These are phyloP conservation scores for Thymelicus sylvestris DNA, from an alignment of 2,888 invertebrate genomes.

Conservation along the genomic window DNA sequence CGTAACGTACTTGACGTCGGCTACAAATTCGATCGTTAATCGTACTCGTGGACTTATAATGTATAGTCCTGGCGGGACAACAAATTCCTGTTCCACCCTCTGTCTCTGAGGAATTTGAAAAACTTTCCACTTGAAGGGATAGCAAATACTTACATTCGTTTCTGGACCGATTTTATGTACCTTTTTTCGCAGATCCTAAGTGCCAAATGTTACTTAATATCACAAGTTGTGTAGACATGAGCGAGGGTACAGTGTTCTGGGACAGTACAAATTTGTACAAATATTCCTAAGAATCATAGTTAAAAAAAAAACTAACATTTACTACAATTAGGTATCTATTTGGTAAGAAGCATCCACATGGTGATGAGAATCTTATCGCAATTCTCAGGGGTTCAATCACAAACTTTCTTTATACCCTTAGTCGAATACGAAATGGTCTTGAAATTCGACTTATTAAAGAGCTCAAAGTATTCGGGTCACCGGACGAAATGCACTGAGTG, in stretches of 20 bases:
- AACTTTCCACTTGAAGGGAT: neutral
- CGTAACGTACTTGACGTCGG: neutral
- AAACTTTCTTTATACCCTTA: constrained; percentile 8
- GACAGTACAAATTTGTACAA: too few relatives aligned
- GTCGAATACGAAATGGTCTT: constrained; percentile 33
- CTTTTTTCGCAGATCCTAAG: too few relatives aligned
- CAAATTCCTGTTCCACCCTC: neutral
- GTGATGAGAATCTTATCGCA: neutral
- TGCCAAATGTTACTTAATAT: too few relatives aligned
- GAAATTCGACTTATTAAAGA: constrained; percentile 49
- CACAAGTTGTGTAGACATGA: too few relatives aligned
- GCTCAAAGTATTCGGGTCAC: constrained; percentile 49
- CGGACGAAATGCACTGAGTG: constrained; percentile 50
- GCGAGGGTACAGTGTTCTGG: too few relatives aligned
- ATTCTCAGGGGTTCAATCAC: neutral
- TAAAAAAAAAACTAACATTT: too few relatives aligned
- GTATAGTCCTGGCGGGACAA: neutral
- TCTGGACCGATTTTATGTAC: too few relatives aligned
- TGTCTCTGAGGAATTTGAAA: neutral
- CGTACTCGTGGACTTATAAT: neutral
- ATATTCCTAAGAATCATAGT: too few relatives aligned
- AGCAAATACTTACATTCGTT: neutral
- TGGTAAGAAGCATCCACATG: neutral
- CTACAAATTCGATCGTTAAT: neutral
- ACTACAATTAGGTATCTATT: too few relatives aligned